Conservation (phyloP, 2,888 invertebrate genomes). For the Orthosia incerta region DNA sequence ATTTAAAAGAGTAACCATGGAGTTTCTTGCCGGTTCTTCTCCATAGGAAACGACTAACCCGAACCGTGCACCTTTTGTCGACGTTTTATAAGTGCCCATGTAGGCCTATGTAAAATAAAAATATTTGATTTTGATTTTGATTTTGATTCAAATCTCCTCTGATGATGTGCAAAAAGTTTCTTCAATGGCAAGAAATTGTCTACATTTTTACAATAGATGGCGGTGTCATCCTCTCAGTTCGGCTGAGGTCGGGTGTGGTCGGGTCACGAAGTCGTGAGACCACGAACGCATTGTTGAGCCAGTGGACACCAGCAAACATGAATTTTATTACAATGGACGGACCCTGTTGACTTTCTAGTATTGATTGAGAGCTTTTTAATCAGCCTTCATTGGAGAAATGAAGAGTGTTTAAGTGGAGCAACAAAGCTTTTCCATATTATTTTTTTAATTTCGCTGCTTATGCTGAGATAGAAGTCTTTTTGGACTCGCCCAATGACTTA, state of each 20-base stretch:
- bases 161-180: slow-evolving; percentile 27
- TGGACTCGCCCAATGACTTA: no score
- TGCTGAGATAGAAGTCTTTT: no score
- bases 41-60: no score
- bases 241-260: slow-evolving; percentile 67
- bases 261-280: slow-evolving; percentile 77
- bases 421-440: no score
- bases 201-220: slow-evolving; percentile 60
- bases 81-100: no score
- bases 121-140: no score
- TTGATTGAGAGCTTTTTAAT: slow-evolving; percentile 61
- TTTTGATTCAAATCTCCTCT: slow-evolving; percentile 7
- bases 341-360: slow-evolving; percentile 64
- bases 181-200: slow-evolving; percentile 55
- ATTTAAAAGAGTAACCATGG: no score
- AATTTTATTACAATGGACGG: slow-evolving; percentile 73
- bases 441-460: no score
- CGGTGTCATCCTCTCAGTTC: slow-evolving; percentile 59
- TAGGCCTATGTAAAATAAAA: no score
- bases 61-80: no score
- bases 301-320: slow-evolving; percentile 70
- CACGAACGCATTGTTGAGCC: slow-evolving; percentile 71
- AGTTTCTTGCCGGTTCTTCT: no score
- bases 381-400: slow-evolving; percentile 48
- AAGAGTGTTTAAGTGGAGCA: slow-evolving; percentile 41